Evolutionary conservation across 2,113 vertebrate genomes (phyloP).

Genomic region (Falcunculus frontatus): DNA sequence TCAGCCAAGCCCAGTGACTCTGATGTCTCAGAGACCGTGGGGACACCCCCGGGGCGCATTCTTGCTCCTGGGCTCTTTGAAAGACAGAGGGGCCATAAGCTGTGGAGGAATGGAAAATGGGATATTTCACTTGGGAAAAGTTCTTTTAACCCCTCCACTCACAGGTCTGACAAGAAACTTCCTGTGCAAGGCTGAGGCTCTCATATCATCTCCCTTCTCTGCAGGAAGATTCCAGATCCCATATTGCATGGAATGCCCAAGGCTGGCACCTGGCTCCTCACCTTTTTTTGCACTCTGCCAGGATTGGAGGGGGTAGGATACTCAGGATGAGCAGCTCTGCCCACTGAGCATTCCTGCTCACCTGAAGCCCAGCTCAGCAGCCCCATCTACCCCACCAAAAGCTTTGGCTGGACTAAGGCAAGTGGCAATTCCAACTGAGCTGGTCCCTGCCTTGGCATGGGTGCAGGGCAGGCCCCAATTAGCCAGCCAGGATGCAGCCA

Average conservation of each 20-base stretch:
- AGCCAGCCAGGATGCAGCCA: not conserved
- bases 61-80: not conserved
- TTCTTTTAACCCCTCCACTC: not conserved
- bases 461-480: not conserved
- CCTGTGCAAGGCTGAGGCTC: not conserved
- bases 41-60: fast-evolving
- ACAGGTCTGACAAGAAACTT: not conserved
- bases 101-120: fast-evolving
- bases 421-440: not conserved
- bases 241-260: not conserved
- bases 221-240: not conserved
- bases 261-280: not conserved
- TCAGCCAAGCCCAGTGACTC: not conserved
- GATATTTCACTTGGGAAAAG: not conserved
- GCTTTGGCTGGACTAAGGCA: not conserved
- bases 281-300: not conserved
- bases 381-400: not conserved
- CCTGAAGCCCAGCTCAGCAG: not conserved
- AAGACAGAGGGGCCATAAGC: not conserved
- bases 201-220: not conserved
- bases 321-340: not conserved
- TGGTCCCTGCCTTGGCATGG: not conserved
- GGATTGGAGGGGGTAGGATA: not conserved
- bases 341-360: fast-evolving
- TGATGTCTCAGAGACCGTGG: fast-evolving